Evolutionary conservation across 1,140 invertebrate genomes (phyloP).

Genomic region (Pseudoatta argentina): DNA sequence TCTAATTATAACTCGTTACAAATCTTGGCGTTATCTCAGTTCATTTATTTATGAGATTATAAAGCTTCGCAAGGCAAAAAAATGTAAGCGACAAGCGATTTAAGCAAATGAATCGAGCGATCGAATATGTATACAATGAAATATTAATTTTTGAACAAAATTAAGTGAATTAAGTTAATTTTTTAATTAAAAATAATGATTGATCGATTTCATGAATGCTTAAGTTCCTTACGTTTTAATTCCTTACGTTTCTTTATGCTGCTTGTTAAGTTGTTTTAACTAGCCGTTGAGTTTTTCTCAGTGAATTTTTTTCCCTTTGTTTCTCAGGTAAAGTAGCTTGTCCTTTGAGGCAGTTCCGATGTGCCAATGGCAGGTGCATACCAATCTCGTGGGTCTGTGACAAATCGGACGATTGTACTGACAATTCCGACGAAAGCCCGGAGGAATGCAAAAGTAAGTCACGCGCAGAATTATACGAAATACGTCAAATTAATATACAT

Average conservation of each 20-base stretch:
- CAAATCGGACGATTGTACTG: conserved; percentile 92
- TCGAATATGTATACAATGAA: background rate
- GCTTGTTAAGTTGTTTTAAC: background rate
- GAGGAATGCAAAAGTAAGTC: conserved; percentile 90
- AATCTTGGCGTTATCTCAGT: conserved; percentile 44
- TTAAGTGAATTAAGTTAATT: background rate
- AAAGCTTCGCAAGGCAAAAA: background rate
- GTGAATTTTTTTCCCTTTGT: conserved; percentile 52
- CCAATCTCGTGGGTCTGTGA: conserved; percentile 93
- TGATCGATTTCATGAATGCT: background rate
- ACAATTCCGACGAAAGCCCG: conserved; percentile 92
- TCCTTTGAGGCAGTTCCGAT: conserved; percentile 91
- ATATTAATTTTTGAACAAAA: background rate
- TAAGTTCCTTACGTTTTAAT: no score
- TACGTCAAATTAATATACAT: conserved; percentile 3
- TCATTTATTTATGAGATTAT: conserved; percentile 7
- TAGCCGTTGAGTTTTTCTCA: conserved; percentile 13
- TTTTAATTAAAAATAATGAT: background rate
- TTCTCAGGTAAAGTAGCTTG: conserved; percentile 86
- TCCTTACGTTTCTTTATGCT: background rate
- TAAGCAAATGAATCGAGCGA: background rate
- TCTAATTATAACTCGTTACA: conserved; percentile 36
- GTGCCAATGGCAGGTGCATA: conserved; percentile 93
- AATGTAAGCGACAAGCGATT: background rate
- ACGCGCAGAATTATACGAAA: conserved; percentile 22